Evolutionary conservation across 2,797 vertebrate species (phyloP), one percentile per base, ranked within the genome.

Genomic region (Falco berigora): DNA sequence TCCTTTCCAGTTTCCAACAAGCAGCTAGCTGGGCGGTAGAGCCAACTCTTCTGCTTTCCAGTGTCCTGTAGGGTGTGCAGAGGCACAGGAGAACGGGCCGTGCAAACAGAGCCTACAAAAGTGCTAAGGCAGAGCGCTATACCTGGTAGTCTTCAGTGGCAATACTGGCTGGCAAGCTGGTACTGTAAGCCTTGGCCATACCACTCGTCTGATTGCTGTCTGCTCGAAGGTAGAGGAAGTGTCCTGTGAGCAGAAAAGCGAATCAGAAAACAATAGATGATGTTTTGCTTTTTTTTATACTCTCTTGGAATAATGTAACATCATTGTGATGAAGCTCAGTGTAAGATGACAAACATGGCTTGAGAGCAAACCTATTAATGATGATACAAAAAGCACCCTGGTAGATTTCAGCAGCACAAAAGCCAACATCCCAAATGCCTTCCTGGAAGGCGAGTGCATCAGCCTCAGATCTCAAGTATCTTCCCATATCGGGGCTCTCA

Each of bases 221-320:
- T 44, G 98, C 97, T 92, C 97, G 97, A 72, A 99, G 94, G 89
- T 98, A 98, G 77, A 99, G 97, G 86, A 99, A 99, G 95, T 98
- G 98, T 61, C 99, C 99, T 99, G 92, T 32, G 72, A 86, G 76
- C 63, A 84, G 21, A 92, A 28, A 75, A 78, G 61, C 10, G 27
- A 53, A 44, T 64, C 56, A 78, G 49, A 59, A 88, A 77, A 74
- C n/a, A 28, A 67, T 81, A 61, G 52, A 75, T 2, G 1, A 56
- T 36, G 44, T 46, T 62, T 38, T 24, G 3, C 2, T 5, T 11
- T 68, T 56, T 81, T 62, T 40, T 23, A 58, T 67, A 36, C 22
- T 58, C 20, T 58, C 15, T 47, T 76, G 46, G 77, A 92, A 72
- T 56, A 62, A 46, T 83, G 76, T 66, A 75, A 50, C 10, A 24